A percentile compares a stretch with the other conserved stretches of the same genome.
Conservation (phyloP, 2,113 vertebrate genomes). For the Platysternon megacephalum region DNA sequence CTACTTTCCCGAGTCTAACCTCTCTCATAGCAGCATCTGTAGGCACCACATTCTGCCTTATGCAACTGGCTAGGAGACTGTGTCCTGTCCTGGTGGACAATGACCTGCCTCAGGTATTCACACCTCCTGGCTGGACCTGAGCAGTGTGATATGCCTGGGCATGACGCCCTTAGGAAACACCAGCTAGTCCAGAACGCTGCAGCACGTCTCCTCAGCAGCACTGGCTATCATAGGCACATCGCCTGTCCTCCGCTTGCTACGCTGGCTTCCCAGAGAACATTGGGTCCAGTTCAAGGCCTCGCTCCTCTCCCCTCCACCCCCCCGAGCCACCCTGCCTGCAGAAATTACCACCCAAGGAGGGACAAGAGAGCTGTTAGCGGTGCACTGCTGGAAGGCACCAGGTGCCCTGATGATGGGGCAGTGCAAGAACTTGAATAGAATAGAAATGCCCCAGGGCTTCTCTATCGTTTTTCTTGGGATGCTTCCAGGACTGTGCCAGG, state of each 20-base stretch:
- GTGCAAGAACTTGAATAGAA: fast-evolving
- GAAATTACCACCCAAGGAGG: background rate
- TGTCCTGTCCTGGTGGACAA: background rate
- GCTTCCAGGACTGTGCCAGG: background rate
- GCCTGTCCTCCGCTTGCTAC: background rate
- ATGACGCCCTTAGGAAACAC: background rate
- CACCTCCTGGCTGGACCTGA: background rate
- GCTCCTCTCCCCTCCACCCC: too few relatives aligned
- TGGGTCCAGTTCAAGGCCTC: too few relatives aligned
- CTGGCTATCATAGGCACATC: too few relatives aligned
- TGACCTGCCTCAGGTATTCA: background rate
- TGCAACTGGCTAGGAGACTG: too few relatives aligned
- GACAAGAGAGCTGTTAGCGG: background rate
- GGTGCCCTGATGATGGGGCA: background rate
- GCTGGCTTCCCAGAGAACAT: background rate
- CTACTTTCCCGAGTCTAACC: background rate
- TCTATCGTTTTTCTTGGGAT: background rate
- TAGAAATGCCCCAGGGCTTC: background rate
- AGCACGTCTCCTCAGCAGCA: background rate
- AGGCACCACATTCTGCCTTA: background rate
- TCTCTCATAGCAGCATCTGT: too few relatives aligned
- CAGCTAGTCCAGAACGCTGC: too few relatives aligned
- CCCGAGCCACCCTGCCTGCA: background rate
- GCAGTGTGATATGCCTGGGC: background rate
- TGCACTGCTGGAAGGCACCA: background rate